Evolutionary conservation across 2,113 vertebrate genomes (phyloP), one percentile per base, ranked within the genome.

Genomic region (Dendrocopos noguchii): DNA sequence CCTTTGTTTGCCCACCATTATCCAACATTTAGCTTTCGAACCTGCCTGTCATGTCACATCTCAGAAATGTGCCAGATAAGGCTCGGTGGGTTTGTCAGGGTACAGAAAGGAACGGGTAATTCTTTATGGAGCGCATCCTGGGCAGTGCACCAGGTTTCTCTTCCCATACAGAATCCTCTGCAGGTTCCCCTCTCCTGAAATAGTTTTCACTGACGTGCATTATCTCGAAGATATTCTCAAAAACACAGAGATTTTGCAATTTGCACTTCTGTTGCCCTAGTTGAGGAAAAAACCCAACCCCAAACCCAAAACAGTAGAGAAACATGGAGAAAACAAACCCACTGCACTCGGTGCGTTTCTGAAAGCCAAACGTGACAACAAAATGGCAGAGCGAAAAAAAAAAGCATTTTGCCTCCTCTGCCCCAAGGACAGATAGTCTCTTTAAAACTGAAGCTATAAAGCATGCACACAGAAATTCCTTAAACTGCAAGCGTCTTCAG

Each of bases 1-100:
- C 96, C 65, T 98, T 97, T 98, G 95, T 96, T 98, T 96, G 77
- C 92, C 59, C 84, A 88, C 94, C 84, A 83, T 93, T 95, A 75
- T 81, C 88, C 88, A 28, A 44, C 86, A 14, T 92, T 92, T 94
- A 95, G 97, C 95, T 97, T 96, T 93, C 90, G 17, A 80, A 81
- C 79, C 90, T 97, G 91, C 94, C 96, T 97, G 94, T 87, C 79
- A 64, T 80, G 94, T 90, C 88, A 21, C 87, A 53, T 95, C 83
- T 95, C 87, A 91, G 89, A 92, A 95, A 93, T 29, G 28, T 39
- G 34, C 42, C 42, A 76, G 87, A 71, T 87, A 75, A 86, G 94
- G 72, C 52, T 8, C 2, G 59, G 59, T 57, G 15, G 55, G 59
- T 86, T 87, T 36, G 46, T 71, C 25, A 22, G 66, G 33, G 47